Base-by-base conservation (phyloP, 2,113 vertebrate genomes). In the Atherinomorus stipes region DNA sequence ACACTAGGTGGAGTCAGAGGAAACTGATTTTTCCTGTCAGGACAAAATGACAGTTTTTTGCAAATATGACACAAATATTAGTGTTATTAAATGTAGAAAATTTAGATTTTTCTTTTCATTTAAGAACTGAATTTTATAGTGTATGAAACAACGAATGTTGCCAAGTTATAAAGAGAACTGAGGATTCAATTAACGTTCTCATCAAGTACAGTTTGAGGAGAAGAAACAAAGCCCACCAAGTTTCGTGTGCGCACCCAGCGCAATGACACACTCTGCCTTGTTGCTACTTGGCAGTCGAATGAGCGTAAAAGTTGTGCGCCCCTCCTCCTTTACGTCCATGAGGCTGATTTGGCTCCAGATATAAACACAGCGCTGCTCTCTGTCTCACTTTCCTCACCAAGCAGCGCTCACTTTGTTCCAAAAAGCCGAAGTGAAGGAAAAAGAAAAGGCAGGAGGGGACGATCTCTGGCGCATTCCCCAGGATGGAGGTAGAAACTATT, bases 401-500 rank as follows among this genome's bases (percentile, higher is more conserved):
- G 38, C 7, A 25, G 75, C 49, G n/a, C 21, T 1, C 59, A 71
- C 23, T 78, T 58, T 4, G 63, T 50, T 65, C 65, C 71, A 19
- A 34, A 54, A 57, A 21, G 22, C 64, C 15, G 64, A 72, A 31
- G 31, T 50, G 28, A 44, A 25, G 59, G 40, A 11, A 38, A 25
- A 50, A 61, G 1, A 21, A 22, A 61, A 54, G 11, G 11, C 64
- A 72, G 64, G 62, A 70, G 61, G 71, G 16, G 47, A 76, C 50
- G 69, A 63, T 50, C 71, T 71, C 9, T 50, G 80, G 72, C 75
- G 6, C 74, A 50, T 54, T 71, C 51, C 54, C 47, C 74, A 72
- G 87, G 85, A 91, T 91, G 90, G 89, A 90, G 90, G 90, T 91
- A 89, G 78, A 49, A 52, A 26, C 59, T 54, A 42, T 22, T 23